These are phyloP conservation scores for Keiferia lycopersicella DNA, from an alignment of 2,888 invertebrate genomes.

Conservation along the genomic window DNA sequence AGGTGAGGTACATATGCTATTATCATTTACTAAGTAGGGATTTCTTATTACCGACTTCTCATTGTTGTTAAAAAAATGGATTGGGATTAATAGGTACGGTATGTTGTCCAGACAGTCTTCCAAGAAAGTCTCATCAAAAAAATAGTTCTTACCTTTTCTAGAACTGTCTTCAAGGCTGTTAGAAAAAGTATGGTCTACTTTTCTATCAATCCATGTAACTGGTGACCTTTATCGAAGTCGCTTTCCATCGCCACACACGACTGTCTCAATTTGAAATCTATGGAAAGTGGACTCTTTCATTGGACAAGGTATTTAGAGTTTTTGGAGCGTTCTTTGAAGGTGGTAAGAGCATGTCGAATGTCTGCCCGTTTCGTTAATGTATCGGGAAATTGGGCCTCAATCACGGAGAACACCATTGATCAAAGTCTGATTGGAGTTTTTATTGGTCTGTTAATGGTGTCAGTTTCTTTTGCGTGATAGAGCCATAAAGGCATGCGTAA, in stretches of 20 bases:
- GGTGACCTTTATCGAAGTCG: neutral
- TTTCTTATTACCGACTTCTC: too few relatives aligned
- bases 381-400: conserved; percentile 14
- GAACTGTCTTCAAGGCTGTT: neutral
- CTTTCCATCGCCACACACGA: conserved; percentile 17
- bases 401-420: conserved; percentile 11
- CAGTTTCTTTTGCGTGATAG: conserved; percentile 3
- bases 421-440: neutral
- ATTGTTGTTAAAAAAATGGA: too few relatives aligned
- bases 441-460: conserved; percentile 2
- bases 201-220: neutral
- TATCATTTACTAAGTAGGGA: too few relatives aligned
- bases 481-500: neutral
- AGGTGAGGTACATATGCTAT: neutral
- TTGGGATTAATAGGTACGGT: too few relatives aligned
- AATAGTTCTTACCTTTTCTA: neutral
- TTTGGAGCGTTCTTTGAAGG: conserved; percentile 27
- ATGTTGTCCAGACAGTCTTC: too few relatives aligned
- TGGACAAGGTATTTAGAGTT: conserved; percentile 22
- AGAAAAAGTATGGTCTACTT: neutral
- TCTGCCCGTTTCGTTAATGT: conserved; percentile 17
- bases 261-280: conserved; percentile 13
- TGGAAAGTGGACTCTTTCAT: conserved; percentile 16
- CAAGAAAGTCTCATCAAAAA: neutral
- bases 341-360: conserved; percentile 25